Percentiles rank a stretch among this genome's conserved stretches.
Conservation (phyloP, 2,797 vertebrate genomes). For the Lates japonicus region DNA sequence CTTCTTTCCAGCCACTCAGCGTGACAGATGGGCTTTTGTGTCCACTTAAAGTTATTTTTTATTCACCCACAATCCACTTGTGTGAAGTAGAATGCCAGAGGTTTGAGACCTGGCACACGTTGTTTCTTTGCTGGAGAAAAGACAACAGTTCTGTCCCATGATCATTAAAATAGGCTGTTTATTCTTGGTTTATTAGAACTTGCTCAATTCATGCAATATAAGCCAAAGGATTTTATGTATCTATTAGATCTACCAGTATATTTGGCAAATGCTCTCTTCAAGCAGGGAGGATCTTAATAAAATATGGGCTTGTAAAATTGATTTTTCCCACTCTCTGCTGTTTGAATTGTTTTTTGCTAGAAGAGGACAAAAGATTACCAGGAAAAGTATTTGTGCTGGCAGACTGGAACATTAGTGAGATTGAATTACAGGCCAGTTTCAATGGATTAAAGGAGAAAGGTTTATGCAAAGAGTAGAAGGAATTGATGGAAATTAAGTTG, state of each 20-base stretch:
- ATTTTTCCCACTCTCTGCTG: neutral
- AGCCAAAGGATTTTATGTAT: slow-evolving; percentile 21
- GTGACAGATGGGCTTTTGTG: slow-evolving; percentile 16
- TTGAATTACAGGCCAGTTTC: slow-evolving; percentile 15
- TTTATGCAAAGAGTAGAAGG: slow-evolving; percentile 10
- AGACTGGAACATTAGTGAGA: neutral
- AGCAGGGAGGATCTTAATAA: slow-evolving; percentile 8
- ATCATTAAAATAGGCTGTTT: neutral
- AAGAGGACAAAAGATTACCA: neutral
- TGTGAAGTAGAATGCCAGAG: slow-evolving; percentile 5
- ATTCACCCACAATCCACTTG: slow-evolving; percentile 33
- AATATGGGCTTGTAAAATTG: neutral
- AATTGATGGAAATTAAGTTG: neutral
- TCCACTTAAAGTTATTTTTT: slow-evolving; percentile 25
- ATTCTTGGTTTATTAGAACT: neutral
- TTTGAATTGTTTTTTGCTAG: slow-evolving; percentile 1
- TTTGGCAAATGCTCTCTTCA: neutral
- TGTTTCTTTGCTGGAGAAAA: neutral
- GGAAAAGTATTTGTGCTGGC: neutral
- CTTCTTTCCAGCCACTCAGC: neutral
- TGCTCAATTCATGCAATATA: neutral
- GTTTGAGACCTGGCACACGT: neutral
- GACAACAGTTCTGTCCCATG: neutral
- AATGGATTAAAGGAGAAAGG: slow-evolving; percentile 5
- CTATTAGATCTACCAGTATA: neutral